Base-by-base conservation (phyloP, 2,113 vertebrate species). In the Morone saxatilis region DNA sequence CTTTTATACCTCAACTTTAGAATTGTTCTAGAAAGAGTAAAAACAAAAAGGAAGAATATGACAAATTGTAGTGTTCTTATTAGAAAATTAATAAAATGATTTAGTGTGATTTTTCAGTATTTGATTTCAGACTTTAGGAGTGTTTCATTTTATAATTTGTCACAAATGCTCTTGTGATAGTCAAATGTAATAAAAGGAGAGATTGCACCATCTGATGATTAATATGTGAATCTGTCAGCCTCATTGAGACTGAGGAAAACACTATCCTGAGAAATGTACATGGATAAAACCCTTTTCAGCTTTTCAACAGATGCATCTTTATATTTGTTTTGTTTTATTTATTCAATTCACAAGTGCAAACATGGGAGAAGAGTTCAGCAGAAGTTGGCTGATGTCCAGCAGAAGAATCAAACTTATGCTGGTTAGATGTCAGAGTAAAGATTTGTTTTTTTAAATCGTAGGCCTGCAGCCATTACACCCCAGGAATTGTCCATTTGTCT, bases 1-100 rank as follows among this genome's bases (percentile, higher is more conserved):
- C 96, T 96, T 96, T 96, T 96, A 96, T 96, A 96, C 96, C 96
- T 96, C 96, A 96, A 96, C 95, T 96, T 96, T 96, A 96, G 95
- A 96, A 94, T 94, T 94, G 96, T 96, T 96, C 95, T 96, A 96
- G 96, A 95, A 95, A 95, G 94, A 95, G 94, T 95, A 86, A 93
- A 31, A 94, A 93, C 86, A 92, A 92, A 89, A 92, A 93, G 88
- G 89, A 94, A 95, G 91, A 94, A 95, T 94, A 96, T 95, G 93
- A 95, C 93, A 95, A 95, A 96, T 94, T 96, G 96, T 96, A 96
- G 96, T 96, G 95, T 96, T 96, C 95, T 96, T 96, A 96, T 94
- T 96, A 95, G 89, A 93, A 96, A 96, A 95, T 92, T 95, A 95
- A 95, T 95, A 95, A 95, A 96, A 95, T 91, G 91, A 95, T 95